These are phyloP conservation scores for Podabrus alpinus DNA, from an alignment of 2,888 invertebrate species.

Conservation along the genomic window DNA sequence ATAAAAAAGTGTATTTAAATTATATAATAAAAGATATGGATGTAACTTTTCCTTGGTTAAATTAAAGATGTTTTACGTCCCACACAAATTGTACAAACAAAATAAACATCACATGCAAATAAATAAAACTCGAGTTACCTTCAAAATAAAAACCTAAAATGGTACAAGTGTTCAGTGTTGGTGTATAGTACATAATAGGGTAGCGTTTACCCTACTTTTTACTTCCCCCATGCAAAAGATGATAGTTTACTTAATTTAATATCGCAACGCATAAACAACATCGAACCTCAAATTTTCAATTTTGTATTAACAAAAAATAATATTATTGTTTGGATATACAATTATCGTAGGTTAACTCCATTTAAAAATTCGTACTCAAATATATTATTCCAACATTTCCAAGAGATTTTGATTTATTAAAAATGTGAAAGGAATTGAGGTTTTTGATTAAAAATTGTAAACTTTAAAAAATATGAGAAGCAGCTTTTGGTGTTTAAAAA, in stretches of 20 bases:
- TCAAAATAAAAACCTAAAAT: background rate
- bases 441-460: background rate
- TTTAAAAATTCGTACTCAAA: background rate
- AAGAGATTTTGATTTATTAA: background rate
- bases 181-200: background rate
- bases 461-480: background rate
- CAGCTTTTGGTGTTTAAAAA: background rate
- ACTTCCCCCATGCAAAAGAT: background rate
- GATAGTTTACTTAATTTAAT: background rate
- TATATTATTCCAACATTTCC: background rate
- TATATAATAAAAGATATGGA: no score
- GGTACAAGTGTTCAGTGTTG: background rate
- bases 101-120: background rate
- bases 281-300: background rate
- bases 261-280: background rate
- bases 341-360: background rate
- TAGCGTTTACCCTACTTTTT: background rate
- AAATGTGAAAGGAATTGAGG: background rate
- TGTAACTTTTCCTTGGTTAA: no score
- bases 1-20: background rate
- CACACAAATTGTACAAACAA: background rate
- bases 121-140: background rate
- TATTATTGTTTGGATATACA: background rate
- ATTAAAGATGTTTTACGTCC: background rate
- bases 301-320: background rate